Evolutionary conservation across 2,797 vertebrate species (phyloP).

Genomic region (Pantherophis vulpinus): DNA sequence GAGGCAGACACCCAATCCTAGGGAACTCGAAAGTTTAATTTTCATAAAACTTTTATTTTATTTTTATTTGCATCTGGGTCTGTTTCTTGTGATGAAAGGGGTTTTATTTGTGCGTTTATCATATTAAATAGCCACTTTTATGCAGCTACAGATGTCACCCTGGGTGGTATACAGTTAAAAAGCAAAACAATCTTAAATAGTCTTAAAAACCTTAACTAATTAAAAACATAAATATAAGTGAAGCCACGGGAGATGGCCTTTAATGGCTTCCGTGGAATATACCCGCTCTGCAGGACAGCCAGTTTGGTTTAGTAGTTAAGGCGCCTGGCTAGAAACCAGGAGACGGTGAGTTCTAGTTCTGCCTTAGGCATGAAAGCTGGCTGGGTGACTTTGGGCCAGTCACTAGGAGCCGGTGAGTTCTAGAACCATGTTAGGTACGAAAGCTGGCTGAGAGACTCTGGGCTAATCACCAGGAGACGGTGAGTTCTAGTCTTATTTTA

Average conservation of each 20-base stretch:
- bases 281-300: no score
- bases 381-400: no score
- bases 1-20: background rate
- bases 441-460: no score
- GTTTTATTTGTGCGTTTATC: background rate
- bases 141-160: background rate
- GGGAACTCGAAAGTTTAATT: background rate
- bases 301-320: no score
- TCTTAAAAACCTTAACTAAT: background rate
- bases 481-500: no score
- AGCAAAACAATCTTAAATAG: background rate
- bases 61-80: background rate
- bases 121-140: background rate
- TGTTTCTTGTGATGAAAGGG: background rate
- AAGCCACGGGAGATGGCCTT: background rate
- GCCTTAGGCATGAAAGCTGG: no score
- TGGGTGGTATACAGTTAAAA: background rate
- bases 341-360: no score
- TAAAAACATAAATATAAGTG: background rate
- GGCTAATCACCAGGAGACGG: no score
- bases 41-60: no score
- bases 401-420: no score
- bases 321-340: no score
- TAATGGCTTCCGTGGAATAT: background rate
- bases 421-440: no score